phyloP scores from a whole-genome alignment of 2,888 invertebrate species.

The Drosophila maculinotata region DNA sequence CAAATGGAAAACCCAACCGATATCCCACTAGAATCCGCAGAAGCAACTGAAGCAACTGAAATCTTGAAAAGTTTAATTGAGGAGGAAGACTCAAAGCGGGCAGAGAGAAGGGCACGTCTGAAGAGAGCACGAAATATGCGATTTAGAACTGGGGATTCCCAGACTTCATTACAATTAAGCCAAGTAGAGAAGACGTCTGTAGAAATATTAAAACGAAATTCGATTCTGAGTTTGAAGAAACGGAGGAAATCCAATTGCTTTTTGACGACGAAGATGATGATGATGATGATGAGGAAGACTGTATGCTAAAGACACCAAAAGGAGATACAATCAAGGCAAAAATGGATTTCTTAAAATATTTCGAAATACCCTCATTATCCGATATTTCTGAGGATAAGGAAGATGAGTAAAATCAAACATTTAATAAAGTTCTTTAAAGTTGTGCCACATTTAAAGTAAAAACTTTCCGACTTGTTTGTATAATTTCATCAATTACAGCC shows the following conservation, averaged over 20 bases:
- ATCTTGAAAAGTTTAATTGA: background rate
- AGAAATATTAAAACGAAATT: background rate
- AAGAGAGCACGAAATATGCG: constrained; percentile 22
- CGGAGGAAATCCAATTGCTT: constrained; percentile 5
- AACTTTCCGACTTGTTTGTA: no score
- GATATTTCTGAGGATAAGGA: constrained; percentile 40
- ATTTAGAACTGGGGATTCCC: constrained; percentile 9
- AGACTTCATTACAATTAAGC: background rate
- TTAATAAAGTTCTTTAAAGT: background rate
- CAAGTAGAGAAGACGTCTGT: no score
- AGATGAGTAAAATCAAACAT: background rate
- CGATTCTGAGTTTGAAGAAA: background rate
- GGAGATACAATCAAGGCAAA: constrained; percentile 29
- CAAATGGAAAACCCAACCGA: background rate
- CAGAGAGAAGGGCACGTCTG: background rate
- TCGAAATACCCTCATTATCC: constrained; percentile 40
- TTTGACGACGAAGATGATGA: background rate
- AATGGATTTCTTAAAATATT: constrained; percentile 28
- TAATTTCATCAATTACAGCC: constrained; percentile 1
- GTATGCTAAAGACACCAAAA: background rate
- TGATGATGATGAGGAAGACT: constrained; percentile 13
- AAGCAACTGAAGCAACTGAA: background rate
- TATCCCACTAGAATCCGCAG: background rate
- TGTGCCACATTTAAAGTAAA: background rate
- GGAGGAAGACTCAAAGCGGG: background rate